A percentile compares a stretch with the other conserved stretches of the same genome.
phyloP scores from a whole-genome alignment of 2,888 invertebrate genomes.

The Eristalis pertinax region DNA sequence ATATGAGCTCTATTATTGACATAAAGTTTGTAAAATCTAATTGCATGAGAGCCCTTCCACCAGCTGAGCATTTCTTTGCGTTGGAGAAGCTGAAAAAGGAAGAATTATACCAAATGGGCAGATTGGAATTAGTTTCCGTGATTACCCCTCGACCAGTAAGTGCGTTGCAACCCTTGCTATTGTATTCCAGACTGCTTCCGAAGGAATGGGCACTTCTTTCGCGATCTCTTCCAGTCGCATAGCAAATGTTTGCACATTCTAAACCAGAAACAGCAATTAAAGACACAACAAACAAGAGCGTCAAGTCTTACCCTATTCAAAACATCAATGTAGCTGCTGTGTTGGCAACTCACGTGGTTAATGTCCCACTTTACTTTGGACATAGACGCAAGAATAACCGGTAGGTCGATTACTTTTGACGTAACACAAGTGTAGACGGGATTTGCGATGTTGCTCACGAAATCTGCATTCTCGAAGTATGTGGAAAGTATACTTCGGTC shows the following conservation, averaged over 20 bases:
- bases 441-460: slow-evolving; percentile 86
- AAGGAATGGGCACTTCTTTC: slow-evolving; percentile 87
- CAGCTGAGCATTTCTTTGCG: slow-evolving; percentile 96
- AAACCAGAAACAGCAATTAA: slow-evolving; percentile 11
- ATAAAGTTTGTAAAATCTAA: slow-evolving; percentile 97
- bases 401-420: slow-evolving; percentile 89
- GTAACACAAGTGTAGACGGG: slow-evolving; percentile 95
- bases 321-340: slow-evolving; percentile 93
- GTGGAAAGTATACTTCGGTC: slow-evolving; percentile 86
- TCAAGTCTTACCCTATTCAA: slow-evolving; percentile 84
- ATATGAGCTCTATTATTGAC: slow-evolving; percentile 93
- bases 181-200: slow-evolving; percentile 91
- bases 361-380: slow-evolving; percentile 97
- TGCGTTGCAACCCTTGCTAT: slow-evolving; percentile 92
- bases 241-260: slow-evolving; percentile 87
- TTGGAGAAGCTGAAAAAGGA: slow-evolving; percentile 85
- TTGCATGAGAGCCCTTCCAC: slow-evolving; percentile 98
- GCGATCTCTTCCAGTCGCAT: slow-evolving; percentile 89
- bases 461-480: slow-evolving; percentile 82
- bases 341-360: slow-evolving; percentile 96
- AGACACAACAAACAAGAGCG: neutral
- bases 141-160: slow-evolving; percentile 94
- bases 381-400: slow-evolving; percentile 91
- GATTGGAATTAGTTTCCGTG: neutral
- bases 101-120: slow-evolving; percentile 36